Evolutionary conservation across 2,797 vertebrate species (phyloP), one percentile per base, ranked within the genome.

Genomic region (Coccyzus lansbergi): DNA sequence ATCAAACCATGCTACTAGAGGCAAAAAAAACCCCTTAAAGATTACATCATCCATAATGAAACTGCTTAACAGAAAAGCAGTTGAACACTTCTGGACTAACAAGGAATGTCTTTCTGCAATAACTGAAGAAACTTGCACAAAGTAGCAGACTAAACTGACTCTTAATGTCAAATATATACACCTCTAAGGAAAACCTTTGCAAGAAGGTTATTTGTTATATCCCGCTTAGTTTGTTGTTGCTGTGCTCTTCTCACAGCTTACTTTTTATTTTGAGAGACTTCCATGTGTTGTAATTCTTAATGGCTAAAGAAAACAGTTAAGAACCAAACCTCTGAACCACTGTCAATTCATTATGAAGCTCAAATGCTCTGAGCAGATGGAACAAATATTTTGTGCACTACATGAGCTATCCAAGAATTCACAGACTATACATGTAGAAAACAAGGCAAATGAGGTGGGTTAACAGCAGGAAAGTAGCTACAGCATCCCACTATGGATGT

Each of bases 381-480:
- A 90, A 88, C 36, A 81, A 81, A 36, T 52, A 75, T 40, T 65
- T 83, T 4, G 0, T 24, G 65, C 48, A 67, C 81, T 29, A 68
- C 60, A 28, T 8, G 4, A 83, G 70, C 48, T 40, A 79, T 49
- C 76, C 85, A 83, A 86, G 72, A 92, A 49, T 36, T 86, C 83
- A 81, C 48, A 84, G 38, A 51, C 56, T 88, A 15, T 58, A 52
- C 10, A 9, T 58, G 44, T 59, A 88, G 10, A 59, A 83, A 93
- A 18, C 31, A 19, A 76, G 80, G 26, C 64, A 93, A 94, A 95
- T n/a, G 36, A 90, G 60, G 70, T 77, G 83, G 68, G 31, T 82
- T 92, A 93, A 64, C 60, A 79, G 88, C 90, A 82, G 77, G 71
- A 84, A 88, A 82, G 85, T 5, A 81, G 74, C 78, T 90, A 36